Evolutionary conservation across 2,888 invertebrate genomes (phyloP).

Genomic region (Exocentrus adspersus): DNA sequence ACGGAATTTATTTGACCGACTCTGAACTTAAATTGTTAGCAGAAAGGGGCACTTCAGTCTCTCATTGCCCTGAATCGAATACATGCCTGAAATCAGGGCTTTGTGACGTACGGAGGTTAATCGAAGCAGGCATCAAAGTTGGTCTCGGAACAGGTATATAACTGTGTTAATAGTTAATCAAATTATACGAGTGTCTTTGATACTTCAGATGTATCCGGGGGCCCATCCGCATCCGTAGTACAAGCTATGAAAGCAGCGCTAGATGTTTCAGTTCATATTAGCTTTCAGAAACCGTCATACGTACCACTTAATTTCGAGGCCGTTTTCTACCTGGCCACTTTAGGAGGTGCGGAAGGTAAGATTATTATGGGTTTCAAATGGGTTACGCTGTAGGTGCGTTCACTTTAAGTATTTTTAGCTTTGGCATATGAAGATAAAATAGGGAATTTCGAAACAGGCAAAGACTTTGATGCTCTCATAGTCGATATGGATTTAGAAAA

Average conservation of each 20-base stretch:
- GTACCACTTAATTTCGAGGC: conserved; percentile 75
- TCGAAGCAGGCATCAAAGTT: conserved; percentile 74
- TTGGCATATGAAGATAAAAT: conserved; percentile 76
- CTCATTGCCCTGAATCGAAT: conserved; percentile 91
- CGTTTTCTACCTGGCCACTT: conserved; percentile 84
- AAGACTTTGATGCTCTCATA: conserved; percentile 88
- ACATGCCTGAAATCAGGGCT: conserved; percentile 82
- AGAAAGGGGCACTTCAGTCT: conserved; percentile 72
- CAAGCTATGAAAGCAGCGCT: conserved; percentile 79
- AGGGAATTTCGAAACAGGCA: conserved; percentile 83
- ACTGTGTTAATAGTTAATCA: too few species aligned
- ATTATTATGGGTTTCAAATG: neutral
- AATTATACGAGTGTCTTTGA: neutral
- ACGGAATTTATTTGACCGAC: conserved; percentile 79
- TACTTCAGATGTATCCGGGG: conserved; percentile 82
- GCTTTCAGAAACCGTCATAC: conserved; percentile 63
- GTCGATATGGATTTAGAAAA: conserved; percentile 71
- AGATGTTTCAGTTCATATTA: conserved; percentile 77
- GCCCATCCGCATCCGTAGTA: conserved; percentile 79
- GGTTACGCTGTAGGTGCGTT: too few species aligned
- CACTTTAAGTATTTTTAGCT: conserved; percentile 66
- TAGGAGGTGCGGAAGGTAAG: conserved; percentile 84
- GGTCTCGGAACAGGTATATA: conserved; percentile 87
- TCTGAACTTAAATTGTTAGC: conserved; percentile 74
- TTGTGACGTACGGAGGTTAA: conserved; percentile 77